Evolutionary conservation across 1,140 invertebrate genomes (phyloP), one percentile per base, ranked within the genome.

Genomic region (Ostrea denselamellosa): DNA sequence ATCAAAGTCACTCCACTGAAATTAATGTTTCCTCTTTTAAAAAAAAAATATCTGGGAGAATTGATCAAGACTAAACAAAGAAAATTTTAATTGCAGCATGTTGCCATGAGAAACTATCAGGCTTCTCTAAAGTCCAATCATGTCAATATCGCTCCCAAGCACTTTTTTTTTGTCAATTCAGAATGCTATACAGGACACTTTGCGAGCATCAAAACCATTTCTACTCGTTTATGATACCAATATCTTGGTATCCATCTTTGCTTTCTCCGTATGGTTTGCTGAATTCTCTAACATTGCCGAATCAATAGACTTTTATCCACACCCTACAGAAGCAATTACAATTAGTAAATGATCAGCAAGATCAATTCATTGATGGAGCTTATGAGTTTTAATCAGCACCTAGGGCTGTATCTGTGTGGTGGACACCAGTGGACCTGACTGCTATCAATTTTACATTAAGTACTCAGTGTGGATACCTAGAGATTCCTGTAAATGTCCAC

Each of bases 81-180:
- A 62, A 77, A 77, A 17, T 71, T 77, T 25, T 28, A 77, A 77
- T 77, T 28, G 68, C 68, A 14, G 68, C 68, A 77, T 25, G 68
- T 77, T 77, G 68, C 68, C 68, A 77, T 34, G 68, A 77, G 68
- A 77, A 77, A 77, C 68, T 34, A 77, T 77, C 68, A 77, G 22
- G 34, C 28, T 34, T 77, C 25, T 25, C 25, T 9, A 25, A 28
- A 28, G 22, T 14, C 12, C 68, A 77, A 34, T 34, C 68, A 22
- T 28, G 68, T 77, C 68, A 77, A 77, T 77, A 77, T 25, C 28
- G 25, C 14, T 77, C 68, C 68, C 68, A 4, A 77, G 10, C 68
- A 77, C 14, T n/a, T n/a, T 14, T 62, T 77, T 77, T 28, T 28
- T 10, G 14, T 25, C 25, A 77, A 10, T 77, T 77, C 68, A 77